Base-by-base conservation (phyloP, 2,113 vertebrate genomes). In the Gallinago undulata region DNA sequence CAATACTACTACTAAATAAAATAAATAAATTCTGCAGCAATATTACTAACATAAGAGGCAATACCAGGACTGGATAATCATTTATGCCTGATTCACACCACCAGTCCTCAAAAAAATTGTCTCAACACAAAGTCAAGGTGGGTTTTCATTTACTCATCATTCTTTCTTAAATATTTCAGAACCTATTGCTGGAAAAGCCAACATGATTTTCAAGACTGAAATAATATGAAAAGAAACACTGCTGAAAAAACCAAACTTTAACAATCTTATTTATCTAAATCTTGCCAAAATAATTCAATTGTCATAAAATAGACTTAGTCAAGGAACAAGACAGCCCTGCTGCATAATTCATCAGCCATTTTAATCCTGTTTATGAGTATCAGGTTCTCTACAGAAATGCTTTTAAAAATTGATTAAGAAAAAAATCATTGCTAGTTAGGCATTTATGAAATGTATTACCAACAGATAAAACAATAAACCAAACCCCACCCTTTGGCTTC, bases 271-370 rank as follows among this genome's bases (percentile, higher is more conserved):
- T 87, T 95, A 66, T 60, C 39, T 89, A 97, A 90, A 77, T 55
- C 70, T 25, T 23, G 27, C 74, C 87, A 91, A 91, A 96, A 93
- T 92, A 95, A 95, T 95, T 95, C 68, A 39, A 74, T 82, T 95
- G 84, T 30, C 33, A 43, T 80, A 91, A 96, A 76, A 95, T 70
- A 89, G 89, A 96, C 89, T 97, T 94, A 90, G 88, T 91, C 47
- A 74, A 94, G 87, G 75, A 97, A 92, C 70, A 96, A 96, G 92
- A 82, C 74, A 95, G 81, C 11, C 68, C 86, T 95, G 72, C 56
- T 97, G 68, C 73, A 90, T 94, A 97, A 97, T 95, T 97, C 89
- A 97, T 76, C n/a, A 95, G 64, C 77, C 62, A 63, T 86, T 97
- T 97, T 96, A 96, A 97, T 95, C 68, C 91, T 92, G 48, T 43